Evolutionary conservation across 2,797 vertebrate genomes (phyloP), one percentile per base, ranked within the genome.

Genomic region (Myripristis murdjan): DNA sequence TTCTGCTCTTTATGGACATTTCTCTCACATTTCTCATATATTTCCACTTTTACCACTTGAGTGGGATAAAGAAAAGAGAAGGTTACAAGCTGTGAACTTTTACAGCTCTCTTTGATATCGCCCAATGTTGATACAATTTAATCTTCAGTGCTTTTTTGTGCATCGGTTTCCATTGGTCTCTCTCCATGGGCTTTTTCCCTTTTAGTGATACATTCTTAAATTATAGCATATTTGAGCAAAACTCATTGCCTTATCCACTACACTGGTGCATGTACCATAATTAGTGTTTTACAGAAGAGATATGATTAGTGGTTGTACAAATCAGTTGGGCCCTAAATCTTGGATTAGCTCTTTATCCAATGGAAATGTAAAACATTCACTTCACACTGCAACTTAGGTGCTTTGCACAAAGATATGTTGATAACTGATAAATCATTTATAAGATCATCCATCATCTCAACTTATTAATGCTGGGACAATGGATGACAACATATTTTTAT

Each of bases 231-330:
- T 73, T 68, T 57, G 33, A 66, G 43, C 64, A 73, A 56, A 84
- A 76, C 73, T 61, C 31, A 39, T n/a, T 12, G 10, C 2, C 20
- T 77, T 69, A 73, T 82, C 71, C 60, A 37, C 26, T 16, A 68
- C 44, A 47, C 58, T 47, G 47, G 41, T 63, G 16, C 46, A 52
- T 48, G 67, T 31, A 58, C 65, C 85, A 53, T 85, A 89, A 82
- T 87, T 86, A 81, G 53, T 28, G 6, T 12, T 37, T 68, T 47
- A 77, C 63, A 49, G 53, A 83, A 64, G 80, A 62, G 51, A 71
- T 81, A 62, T 59, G 70, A 87, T 88, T 66, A 74, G 75, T 61
- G 73, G 73, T 65, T 79, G 39, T 64, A 67, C 53, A 75, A 67
- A 79, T 84, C 74, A 81, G 47, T 12, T 2, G 31, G 48, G 76